These are phyloP conservation scores for Cervus canadensis DNA, from an alignment of 2,113 vertebrate genomes.

Conservation along the genomic window DNA sequence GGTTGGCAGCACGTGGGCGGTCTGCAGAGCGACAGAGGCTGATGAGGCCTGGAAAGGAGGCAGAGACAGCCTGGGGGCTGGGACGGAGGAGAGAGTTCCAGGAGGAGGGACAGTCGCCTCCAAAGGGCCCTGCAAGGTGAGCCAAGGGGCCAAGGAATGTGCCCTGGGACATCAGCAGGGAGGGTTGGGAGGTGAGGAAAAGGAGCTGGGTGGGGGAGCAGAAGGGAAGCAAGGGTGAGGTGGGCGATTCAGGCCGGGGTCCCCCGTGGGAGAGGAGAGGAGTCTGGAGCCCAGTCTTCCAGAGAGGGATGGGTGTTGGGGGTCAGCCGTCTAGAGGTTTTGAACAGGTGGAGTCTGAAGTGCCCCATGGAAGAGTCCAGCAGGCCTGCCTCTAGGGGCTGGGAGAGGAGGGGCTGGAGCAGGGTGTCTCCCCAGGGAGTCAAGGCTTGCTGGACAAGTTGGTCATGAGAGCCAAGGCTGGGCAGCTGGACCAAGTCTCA, in stretches of 20 bases:
- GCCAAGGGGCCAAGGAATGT: background rate
- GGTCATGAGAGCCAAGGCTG: background rate
- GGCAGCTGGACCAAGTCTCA: background rate
- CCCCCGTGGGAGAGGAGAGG: background rate
- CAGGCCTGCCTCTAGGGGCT: fast-evolving
- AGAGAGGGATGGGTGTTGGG: too few relatives aligned
- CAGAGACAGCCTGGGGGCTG: too few relatives aligned
- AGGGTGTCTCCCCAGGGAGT: background rate
- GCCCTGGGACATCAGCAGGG: background rate
- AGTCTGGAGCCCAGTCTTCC: too few relatives aligned
- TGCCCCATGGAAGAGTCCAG: fast-evolving
- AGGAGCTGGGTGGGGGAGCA: background rate
- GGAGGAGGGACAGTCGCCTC: background rate
- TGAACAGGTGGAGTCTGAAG: background rate
- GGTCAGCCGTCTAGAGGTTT: background rate
- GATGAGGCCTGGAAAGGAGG: background rate
- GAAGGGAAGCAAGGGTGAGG: background rate
- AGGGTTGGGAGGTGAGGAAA: background rate
- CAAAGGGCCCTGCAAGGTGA: too few relatives aligned
- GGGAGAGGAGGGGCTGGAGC: background rate
- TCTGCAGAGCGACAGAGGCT: background rate
- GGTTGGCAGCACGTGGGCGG: too few relatives aligned
- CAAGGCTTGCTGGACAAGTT: background rate
- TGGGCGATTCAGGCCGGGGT: background rate
- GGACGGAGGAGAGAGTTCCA: background rate